phyloP scores from a whole-genome alignment of 2,113 vertebrate species.

The Centropristis striata region DNA sequence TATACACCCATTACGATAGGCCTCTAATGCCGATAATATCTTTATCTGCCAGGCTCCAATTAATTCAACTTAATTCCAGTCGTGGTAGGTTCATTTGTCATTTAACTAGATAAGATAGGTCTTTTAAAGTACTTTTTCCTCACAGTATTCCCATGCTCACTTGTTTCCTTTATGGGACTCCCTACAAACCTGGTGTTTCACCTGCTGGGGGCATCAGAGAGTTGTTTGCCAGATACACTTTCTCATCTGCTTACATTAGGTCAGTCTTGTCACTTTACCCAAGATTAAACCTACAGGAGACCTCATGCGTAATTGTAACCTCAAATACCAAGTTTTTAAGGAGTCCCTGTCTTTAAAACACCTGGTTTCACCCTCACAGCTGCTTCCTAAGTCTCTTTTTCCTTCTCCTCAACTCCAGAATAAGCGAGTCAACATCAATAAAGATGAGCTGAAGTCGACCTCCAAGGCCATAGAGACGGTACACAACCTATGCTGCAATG shows the following conservation, averaged over 20 bases:
- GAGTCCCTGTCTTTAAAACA: too few relatives aligned
- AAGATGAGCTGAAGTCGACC: conserved; percentile 97
- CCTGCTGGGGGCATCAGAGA: too few relatives aligned
- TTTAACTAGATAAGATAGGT: not conserved
- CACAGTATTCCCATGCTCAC: not conserved
- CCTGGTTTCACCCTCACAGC: not conserved
- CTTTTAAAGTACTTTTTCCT: not conserved
- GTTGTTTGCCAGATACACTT: too few relatives aligned
- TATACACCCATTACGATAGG: too few relatives aligned
- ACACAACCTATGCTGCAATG: conserved; percentile 97
- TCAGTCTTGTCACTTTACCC: too few relatives aligned
- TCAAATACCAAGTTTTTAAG: too few relatives aligned
- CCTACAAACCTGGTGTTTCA: too few relatives aligned
- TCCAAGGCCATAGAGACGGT: conserved; percentile 97
- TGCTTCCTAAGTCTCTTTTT: not conserved
- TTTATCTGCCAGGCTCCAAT: too few relatives aligned
- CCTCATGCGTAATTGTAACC: too few relatives aligned
- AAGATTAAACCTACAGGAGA: too few relatives aligned
- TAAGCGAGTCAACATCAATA: conserved; percentile 97
- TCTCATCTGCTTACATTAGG: too few relatives aligned
- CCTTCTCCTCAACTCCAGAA: conserved; percentile 83
- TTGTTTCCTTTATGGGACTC: not conserved
- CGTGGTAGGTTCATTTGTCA: not conserved
- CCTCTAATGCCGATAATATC: too few relatives aligned
- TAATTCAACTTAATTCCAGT: not conserved